Conservation (phyloP, 23 tunicate genomes). For the Phallusia fumigata region DNA sequence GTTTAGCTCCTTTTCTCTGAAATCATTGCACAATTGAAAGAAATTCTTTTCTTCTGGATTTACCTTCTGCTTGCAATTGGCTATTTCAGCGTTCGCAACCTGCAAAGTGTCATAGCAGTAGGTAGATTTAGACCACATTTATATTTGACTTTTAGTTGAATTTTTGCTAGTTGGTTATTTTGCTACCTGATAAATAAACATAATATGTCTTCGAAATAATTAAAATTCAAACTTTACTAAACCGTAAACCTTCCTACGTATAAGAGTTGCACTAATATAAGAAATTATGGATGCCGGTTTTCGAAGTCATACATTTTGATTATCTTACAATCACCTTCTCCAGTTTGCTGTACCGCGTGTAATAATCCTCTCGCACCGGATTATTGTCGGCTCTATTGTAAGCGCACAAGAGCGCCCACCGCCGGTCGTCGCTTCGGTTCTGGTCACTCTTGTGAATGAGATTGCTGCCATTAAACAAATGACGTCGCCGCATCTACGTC, state of each 20-base stretch:
- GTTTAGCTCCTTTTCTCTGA: constrained; percentile 27
- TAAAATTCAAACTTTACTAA: no score
- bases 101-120: no score
- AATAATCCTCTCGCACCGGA: constrained; percentile 27
- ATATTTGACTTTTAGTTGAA: no score
- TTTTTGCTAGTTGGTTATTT: no score
- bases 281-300: no score
- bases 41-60: constrained; percentile 16
- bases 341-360: constrained; percentile 27
- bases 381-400: constrained; percentile 55
- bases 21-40: constrained; percentile 16
- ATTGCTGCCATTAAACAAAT: constrained; percentile 24
- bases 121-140: no score
- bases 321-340: constrained; percentile 40
- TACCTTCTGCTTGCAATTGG: constrained; percentile 11
- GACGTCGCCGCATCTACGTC: neutral
- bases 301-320: no score
- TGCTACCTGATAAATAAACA: no score
- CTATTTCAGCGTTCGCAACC: constrained; percentile 32
- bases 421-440: constrained; percentile 37
- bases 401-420: constrained; percentile 53
- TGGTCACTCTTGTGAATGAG: constrained; percentile 46
- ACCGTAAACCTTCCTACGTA: no score
- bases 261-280: no score
- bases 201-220: no score